Percentiles rank a stretch among this genome's conserved stretches.
Conservation (phyloP, 2,797 vertebrate genomes). For the Thunnus albacares region DNA sequence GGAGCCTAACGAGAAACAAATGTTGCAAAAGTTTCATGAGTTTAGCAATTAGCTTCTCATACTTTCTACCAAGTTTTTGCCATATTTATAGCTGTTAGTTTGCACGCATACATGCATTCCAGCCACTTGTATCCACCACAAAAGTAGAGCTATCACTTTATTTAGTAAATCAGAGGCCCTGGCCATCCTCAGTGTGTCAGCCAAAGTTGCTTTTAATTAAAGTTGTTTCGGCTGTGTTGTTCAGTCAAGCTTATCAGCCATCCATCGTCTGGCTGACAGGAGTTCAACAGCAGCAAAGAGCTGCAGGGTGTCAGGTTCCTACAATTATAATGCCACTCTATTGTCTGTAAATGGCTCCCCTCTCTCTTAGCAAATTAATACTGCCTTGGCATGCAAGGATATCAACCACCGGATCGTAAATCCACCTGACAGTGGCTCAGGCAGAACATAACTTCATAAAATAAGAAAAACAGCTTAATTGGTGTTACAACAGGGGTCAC, state of each 20-base stretch:
- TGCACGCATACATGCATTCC: constrained; percentile 48
- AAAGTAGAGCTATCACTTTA: constrained; percentile 38
- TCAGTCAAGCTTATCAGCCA: constrained; percentile 59
- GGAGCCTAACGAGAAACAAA: not conserved
- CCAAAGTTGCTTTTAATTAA: constrained; percentile 80
- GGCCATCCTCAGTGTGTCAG: constrained; percentile 55
- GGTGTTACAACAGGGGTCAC: constrained; percentile 56
- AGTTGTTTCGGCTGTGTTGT: constrained; percentile 59
- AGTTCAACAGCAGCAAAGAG: constrained; percentile 50
- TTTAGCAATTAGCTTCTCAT: constrained; percentile 26
- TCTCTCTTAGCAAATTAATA: constrained; percentile 68
- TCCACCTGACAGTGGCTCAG: constrained; percentile 54
- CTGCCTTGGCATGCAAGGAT: constrained; percentile 41
- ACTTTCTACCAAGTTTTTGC: constrained; percentile 1
- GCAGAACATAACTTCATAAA: constrained; percentile 58
- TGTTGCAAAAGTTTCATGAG: constrained; percentile 23
- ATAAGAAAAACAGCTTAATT: constrained; percentile 61
- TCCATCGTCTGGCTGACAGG: constrained; percentile 64
- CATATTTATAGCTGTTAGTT: constrained; percentile 34
- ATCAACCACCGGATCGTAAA: constrained; percentile 60
- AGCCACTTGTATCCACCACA: constrained; percentile 27
- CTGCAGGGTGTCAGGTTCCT: constrained; percentile 66
- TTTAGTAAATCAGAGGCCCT: constrained; percentile 49
- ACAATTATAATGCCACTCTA: constrained; percentile 66
- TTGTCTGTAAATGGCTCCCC: constrained; percentile 62